A percentile compares a stretch with the other conserved stretches of the same genome.
Conservation (phyloP, 2,888 invertebrate genomes). For the Timandra comae region DNA sequence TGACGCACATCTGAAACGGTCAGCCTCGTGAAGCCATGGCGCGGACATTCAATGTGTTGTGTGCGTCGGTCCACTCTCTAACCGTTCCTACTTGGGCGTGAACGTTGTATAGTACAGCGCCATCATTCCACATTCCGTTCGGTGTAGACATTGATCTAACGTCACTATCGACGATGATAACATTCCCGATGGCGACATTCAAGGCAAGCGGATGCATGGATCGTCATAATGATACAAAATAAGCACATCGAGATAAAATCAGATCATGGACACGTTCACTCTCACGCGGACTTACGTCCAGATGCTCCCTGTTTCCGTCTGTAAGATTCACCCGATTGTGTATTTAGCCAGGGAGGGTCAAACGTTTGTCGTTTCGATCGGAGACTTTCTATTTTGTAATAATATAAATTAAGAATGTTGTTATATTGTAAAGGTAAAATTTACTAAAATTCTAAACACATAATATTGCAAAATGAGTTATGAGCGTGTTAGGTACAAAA, state of each 20-base stretch:
- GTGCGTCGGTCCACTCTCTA: conserved; percentile 45
- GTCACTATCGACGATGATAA: conserved; percentile 58
- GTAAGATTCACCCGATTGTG: conserved; percentile 66
- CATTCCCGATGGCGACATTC: conserved; percentile 64
- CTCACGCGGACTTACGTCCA: conserved; percentile 77
- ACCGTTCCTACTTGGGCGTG: conserved; percentile 35
- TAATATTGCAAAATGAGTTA: conserved; percentile 11
- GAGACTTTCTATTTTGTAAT: conserved; percentile 54
- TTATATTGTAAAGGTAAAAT: conserved; percentile 10
- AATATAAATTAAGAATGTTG: conserved; percentile 17
- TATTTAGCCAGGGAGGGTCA: conserved; percentile 58
- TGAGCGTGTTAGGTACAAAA: conserved; percentile 15
- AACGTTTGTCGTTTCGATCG: conserved; percentile 64
- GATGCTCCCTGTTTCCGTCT: conserved; percentile 80
- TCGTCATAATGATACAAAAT: conserved; percentile 38
- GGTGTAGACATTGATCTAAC: conserved; percentile 36
- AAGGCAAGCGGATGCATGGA: conserved; percentile 68
- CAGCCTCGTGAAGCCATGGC: conserved; percentile 30
- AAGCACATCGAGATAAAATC: conserved; percentile 71
- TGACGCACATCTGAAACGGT: conserved; percentile 53
- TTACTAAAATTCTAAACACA: conserved; percentile 7
- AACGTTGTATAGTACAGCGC: conserved; percentile 57
- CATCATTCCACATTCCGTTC: conserved; percentile 55
- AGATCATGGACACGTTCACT: conserved; percentile 53
- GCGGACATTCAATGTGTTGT: conserved; percentile 54